These are phyloP conservation scores for Oikopleura dioica DNA, from an alignment of 23 tunicate species.

Conservation along the genomic window DNA sequence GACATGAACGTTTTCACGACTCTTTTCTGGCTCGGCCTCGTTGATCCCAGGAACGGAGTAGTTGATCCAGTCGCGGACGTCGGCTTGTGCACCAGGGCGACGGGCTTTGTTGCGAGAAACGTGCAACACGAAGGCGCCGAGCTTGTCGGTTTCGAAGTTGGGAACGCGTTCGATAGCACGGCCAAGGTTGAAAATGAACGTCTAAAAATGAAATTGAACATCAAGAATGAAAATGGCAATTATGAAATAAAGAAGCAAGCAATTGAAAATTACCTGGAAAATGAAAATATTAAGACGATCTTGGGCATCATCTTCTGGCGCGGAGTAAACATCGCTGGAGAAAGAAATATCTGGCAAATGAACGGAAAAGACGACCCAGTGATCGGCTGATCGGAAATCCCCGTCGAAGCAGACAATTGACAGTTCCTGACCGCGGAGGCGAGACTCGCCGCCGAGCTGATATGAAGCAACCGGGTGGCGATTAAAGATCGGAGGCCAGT, in stretches of 20 bases:
- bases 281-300: too few relatives aligned
- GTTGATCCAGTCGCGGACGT: not conserved
- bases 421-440: conserved; percentile 49
- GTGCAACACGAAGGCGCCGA: not conserved
- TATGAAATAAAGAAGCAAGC: too few relatives aligned
- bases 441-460: conserved; percentile 58
- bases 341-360: conserved; percentile 55
- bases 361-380: conserved; percentile 67
- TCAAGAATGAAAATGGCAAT: too few relatives aligned
- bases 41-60: not conserved
- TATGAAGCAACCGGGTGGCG: too few relatives aligned
- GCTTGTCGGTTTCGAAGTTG: not conserved
- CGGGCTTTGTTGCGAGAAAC: not conserved
- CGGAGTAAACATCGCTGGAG: conserved; percentile 50
- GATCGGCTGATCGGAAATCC: conserved; percentile 31
- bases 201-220: too few relatives aligned
- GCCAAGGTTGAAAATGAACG: not conserved
- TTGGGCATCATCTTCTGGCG: not conserved
- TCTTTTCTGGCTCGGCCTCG: not conserved
- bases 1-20: conserved; percentile 16
- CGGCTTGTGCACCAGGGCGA: not conserved
- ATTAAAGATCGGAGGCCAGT: conserved; percentile 70
- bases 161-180: not conserved
- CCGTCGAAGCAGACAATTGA: conserved; percentile 91
- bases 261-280: too few relatives aligned